Conservation (phyloP, 37 sponge, comb jelly and placozoan genomes). For the Crambe crambe region DNA sequence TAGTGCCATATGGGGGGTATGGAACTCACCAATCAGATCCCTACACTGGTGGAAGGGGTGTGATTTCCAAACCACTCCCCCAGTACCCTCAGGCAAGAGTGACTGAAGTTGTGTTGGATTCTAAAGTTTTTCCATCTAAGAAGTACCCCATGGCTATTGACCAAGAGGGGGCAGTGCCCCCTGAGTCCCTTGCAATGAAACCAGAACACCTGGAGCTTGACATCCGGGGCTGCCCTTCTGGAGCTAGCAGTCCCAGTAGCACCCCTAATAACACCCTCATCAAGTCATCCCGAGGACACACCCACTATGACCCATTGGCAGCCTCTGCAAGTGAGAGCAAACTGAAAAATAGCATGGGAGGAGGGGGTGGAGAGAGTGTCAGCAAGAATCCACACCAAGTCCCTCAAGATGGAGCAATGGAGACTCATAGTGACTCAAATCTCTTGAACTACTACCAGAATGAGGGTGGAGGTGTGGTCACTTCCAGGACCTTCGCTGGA, state of each 20-base stretch:
- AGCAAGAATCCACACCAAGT: neutral
- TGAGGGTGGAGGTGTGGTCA: neutral
- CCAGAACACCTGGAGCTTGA: slow-evolving; percentile 14
- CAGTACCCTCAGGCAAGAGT: neutral
- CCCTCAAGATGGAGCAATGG: neutral
- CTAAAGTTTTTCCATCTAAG: neutral
- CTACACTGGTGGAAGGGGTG: neutral
- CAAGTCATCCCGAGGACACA: neutral
- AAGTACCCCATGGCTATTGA: neutral
- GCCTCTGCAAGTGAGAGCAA: slow-evolving; percentile 6
- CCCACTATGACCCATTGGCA: neutral
- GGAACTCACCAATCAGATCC: neutral
- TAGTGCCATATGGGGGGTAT: too few species aligned
- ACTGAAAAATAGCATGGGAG: neutral
- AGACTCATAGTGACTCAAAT: neutral
- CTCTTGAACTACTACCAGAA: neutral
- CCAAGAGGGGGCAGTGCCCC: neutral
- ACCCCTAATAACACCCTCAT: slow-evolving; percentile 13
- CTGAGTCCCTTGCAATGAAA: neutral
- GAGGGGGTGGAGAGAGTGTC: neutral
- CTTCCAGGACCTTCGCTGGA: neutral
- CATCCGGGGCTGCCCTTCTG: slow-evolving; percentile 41
- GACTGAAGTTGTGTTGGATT: neutral
- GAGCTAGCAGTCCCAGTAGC: slow-evolving; percentile 23
- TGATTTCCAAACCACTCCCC: neutral